phyloP scores from a whole-genome alignment of 2,797 vertebrate species.

The Sebastes iracundus region DNA sequence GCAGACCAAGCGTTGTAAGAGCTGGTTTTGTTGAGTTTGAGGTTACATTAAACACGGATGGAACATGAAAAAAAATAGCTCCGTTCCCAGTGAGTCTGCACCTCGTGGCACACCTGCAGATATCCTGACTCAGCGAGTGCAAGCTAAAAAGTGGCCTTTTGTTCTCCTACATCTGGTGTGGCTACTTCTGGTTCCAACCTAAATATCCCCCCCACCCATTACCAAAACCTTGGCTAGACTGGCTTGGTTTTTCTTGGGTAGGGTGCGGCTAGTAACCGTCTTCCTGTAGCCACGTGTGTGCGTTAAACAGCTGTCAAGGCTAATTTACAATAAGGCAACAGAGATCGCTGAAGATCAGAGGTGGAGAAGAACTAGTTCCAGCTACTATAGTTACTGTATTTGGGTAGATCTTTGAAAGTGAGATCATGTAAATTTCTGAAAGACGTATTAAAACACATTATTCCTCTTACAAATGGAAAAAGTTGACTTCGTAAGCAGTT shows the following conservation, averaged over 20 bases:
- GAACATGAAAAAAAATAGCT: constrained; percentile 27
- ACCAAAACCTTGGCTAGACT: constrained; percentile 6
- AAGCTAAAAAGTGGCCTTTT: constrained; percentile 45
- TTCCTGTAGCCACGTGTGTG: constrained; percentile 25
- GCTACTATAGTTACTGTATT: background rate
- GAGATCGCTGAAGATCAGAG: background rate
- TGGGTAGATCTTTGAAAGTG: background rate
- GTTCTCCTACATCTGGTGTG: constrained; percentile 55
- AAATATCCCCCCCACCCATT: constrained; percentile 34
- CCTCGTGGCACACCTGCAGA: constrained; percentile 47
- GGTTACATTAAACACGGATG: background rate
- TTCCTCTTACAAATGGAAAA: background rate
- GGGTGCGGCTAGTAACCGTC: background rate
- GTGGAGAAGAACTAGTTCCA: background rate
- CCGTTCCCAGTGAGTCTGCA: constrained; percentile 16
- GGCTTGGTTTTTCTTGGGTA: constrained; percentile 7
- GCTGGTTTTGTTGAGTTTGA: constrained; percentile 40
- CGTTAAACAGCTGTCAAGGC: constrained; percentile 43
- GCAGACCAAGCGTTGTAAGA: constrained; percentile 25
- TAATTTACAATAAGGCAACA: constrained; percentile 39
- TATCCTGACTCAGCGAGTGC: constrained; percentile 17
- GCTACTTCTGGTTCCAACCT: constrained; percentile 53
- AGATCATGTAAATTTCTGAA: background rate
- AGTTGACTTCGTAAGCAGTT: background rate
- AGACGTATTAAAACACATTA: background rate